Conservation (phyloP, 1,140 invertebrate genomes). For the Leptopilina boulardi region DNA sequence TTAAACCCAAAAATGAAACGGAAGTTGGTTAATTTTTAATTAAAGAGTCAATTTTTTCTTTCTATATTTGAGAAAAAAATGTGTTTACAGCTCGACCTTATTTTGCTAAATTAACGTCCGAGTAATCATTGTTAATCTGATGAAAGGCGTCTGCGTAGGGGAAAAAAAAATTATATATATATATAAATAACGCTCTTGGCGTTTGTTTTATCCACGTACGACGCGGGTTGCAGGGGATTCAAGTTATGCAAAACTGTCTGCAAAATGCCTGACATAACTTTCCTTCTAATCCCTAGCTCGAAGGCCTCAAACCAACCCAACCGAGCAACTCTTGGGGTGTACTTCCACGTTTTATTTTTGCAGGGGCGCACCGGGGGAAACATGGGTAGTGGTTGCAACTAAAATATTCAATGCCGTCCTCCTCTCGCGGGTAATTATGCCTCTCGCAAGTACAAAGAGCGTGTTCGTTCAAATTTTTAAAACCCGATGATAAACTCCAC, state of each 20-base stretch:
- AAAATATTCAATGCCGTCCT: constrained; percentile 64
- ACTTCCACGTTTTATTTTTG: constrained; percentile 51
- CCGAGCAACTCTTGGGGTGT: not conserved
- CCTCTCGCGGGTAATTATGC: constrained; percentile 65
- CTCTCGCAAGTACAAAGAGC: constrained; percentile 59
- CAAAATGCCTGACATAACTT: constrained; percentile 67
- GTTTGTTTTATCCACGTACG: constrained; percentile 3
- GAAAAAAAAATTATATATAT: not conserved
- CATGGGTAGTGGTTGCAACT: constrained; percentile 43
- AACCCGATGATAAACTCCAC: constrained; percentile 53
- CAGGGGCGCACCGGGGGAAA: constrained; percentile 30
- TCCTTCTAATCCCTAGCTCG: constrained; percentile 60
- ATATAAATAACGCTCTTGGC: not conserved
- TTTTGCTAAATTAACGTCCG: constrained; percentile 1
- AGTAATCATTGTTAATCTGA: constrained; percentile 11
- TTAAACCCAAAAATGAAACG: too few relatives aligned
- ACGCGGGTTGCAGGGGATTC: constrained; percentile 35
- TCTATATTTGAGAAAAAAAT: not conserved
- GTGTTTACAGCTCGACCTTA: not conserved
- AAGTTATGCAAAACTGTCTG: constrained; percentile 68
- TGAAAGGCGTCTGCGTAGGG: not conserved
- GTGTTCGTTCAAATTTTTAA: constrained; percentile 58
- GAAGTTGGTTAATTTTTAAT: too few relatives aligned
- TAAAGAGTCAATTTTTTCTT: too few relatives aligned
- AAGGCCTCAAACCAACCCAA: constrained; percentile 18